Evolutionary conservation across 2,797 vertebrate genomes (phyloP), one percentile per base, ranked within the genome.

Genomic region (Nothura maculosa): DNA sequence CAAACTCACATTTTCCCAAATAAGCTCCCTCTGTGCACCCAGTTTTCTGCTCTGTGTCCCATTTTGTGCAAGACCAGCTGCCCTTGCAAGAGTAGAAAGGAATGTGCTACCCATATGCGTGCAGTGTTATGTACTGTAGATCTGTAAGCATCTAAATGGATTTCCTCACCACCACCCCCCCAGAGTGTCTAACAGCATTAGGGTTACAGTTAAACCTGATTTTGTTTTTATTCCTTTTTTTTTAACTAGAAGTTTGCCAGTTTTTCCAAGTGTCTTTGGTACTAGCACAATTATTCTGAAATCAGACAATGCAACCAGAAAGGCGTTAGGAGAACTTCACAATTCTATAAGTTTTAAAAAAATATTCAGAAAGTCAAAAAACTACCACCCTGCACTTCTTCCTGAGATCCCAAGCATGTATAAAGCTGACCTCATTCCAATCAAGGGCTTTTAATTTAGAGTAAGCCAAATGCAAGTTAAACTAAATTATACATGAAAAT

Each of bases 401-500:
- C 63, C 14, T 88, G 86, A 93, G 25, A 70, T 91, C 54, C 50
- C 75, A 89, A 91, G 69, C 36, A 75, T 62, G 75, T 85, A 89
- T 78, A 92, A 97, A 85, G 96, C 50, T 79, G 93, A 73, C 83
- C 70, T 87, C 40, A 87, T 76, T 45, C 55, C 76, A 16, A 69
- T 17, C 60, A 89, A 93, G 24, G 61, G 87, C 86, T 92, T 74
- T 60, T 92, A 94, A 96, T 79, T 79, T 85, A 79, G 61, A 96
- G 89, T 92, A 96, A 93, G 67, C 14, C 38, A 96, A 96, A 96
- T 89, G 90, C 89, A 96, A 95, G 89, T 95, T 75, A 83, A 96
- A 57, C 72, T 97, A 88, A 97, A 97, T 97, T 97, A 96, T 97
- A 93, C 75, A 97, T 97, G 94, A 96, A 97, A 95, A 95, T 90